Evolutionary conservation across 2,797 vertebrate genomes (phyloP), one percentile per base, ranked within the genome.

Genomic region (Otolemur crassicaudatus): DNA sequence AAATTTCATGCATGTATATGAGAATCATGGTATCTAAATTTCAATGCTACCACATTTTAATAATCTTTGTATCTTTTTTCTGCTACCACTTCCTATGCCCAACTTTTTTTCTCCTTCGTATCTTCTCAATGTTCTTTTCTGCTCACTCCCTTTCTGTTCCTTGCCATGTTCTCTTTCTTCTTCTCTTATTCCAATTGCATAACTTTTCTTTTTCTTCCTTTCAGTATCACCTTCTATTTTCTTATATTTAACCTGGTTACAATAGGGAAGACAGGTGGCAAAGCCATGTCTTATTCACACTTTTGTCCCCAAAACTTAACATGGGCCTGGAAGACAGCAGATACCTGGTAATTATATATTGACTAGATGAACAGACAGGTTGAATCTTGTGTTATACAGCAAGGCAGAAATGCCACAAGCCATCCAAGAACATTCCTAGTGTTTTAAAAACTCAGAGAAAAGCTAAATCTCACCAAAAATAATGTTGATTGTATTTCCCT

Each of bases 401-500:
- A 87, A 87, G 53, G 4, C 89, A 34, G 2, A 2, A 61, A 73
- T 25, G 3, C 25, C 91, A 19, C 5, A 82, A 70, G 87, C 61
- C 16, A 0, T 61, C 7, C 12, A 80, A 70, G 69, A 58, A 49
- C 7, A 67, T 19, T 14, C 23, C 17, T 67, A 87, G 75, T 72
- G 80, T 91, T 96, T 86, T 97, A 43, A 84, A 96, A 92, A 76
- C 81, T 92, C 34, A 91, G 84, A 86, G 91, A 97, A 96, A 67
- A 97, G 91, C 91, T 96, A 98, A 91, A 86, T 94, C 92, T 96
- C 88, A 92, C 97, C 97, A 97, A 98, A 97, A 98, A 97, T 97
- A 97, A 96, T 96, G 79, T 93, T 94, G 97, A 98, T 97, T 98
- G 97, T 98, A 96, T 98, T 97, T 90, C 63, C 46, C 72, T 98